Percentiles rank a stretch among this genome's conserved stretches.
Evolutionary conservation across 2,888 invertebrate species (phyloP).

Genomic region (Chaitophorus viminalis): DNA sequence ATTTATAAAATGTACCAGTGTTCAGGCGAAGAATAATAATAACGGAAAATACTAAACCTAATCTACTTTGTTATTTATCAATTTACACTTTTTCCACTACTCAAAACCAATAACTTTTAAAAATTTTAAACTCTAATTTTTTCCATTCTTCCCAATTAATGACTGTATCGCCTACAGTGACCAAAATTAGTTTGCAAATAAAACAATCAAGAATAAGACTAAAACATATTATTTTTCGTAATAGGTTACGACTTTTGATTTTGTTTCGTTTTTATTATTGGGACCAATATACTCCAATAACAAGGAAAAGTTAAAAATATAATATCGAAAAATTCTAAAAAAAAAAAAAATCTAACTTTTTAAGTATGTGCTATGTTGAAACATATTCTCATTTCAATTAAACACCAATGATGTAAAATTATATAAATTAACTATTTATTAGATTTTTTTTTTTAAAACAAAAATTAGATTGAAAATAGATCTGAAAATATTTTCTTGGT

Average conservation of each 20-base stretch:
- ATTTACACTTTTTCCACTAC: background rate
- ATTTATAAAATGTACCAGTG: conserved; percentile 12
- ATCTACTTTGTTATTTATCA: no score
- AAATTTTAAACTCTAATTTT: background rate
- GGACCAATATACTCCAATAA: conserved; percentile 57
- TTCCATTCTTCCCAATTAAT: background rate
- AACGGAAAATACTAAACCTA: background rate
- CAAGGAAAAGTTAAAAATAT: conserved; percentile 17
- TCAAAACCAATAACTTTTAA: background rate
- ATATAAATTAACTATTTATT: background rate
- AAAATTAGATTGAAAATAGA: background rate
- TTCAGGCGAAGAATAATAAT: conserved; percentile 21
- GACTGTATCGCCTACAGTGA: conserved; percentile 7
- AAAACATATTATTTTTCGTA: conserved; percentile 45
- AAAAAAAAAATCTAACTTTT: background rate
- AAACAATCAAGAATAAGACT: conserved; percentile 55
- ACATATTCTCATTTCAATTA: conserved; percentile 9
- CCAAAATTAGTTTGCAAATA: conserved; percentile 53
- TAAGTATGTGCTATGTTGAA: background rate
- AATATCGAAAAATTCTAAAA: conserved; percentile 39
- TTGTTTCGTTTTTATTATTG: conserved; percentile 45
- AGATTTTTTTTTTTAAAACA: background rate
- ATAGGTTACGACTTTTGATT: conserved; percentile 22
- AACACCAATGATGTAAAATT: conserved; percentile 30
- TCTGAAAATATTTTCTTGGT: background rate